phyloP scores from a whole-genome alignment of 2,797 vertebrate species.

The Steatocranus sp. region DNA sequence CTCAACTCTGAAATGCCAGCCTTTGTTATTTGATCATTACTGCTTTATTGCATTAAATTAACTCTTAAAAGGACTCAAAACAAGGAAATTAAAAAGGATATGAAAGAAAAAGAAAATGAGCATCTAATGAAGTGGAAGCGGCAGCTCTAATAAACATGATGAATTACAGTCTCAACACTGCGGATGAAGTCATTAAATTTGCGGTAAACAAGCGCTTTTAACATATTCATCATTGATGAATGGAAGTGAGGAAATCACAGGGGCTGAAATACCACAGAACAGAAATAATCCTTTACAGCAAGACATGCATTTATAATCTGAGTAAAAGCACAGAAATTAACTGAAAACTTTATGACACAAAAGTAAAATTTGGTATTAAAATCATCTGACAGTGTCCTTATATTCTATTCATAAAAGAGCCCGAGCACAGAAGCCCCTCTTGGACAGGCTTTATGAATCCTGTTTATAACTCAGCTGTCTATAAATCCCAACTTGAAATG shows the following conservation, averaged over 20 bases:
- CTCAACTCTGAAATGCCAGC: neutral
- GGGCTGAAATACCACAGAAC: neutral
- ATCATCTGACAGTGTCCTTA: neutral
- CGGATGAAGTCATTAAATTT: slow-evolving; percentile 16
- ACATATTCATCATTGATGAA: slow-evolving; percentile 1
- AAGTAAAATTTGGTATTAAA: neutral
- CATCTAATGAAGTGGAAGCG: neutral
- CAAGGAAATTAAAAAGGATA: neutral
- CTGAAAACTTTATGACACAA: neutral
- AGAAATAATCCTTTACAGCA: neutral
- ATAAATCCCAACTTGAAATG: neutral
- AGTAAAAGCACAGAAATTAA: neutral
- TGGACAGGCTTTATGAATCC: neutral
- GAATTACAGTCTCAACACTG: neutral
- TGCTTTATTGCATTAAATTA: neutral
- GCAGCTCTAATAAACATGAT: slow-evolving; percentile 24
- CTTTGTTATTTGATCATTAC: neutral
- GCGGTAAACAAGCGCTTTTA: slow-evolving; percentile 1
- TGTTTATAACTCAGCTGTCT: neutral
- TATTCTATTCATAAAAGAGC: neutral
- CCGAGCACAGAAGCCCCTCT: neutral
- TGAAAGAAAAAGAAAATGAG: neutral
- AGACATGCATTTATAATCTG: neutral
- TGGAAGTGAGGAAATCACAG: neutral
- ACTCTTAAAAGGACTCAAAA: neutral